phyloP scores from a whole-genome alignment of 2,113 vertebrate genomes.

The Dolichotis patagonum region DNA sequence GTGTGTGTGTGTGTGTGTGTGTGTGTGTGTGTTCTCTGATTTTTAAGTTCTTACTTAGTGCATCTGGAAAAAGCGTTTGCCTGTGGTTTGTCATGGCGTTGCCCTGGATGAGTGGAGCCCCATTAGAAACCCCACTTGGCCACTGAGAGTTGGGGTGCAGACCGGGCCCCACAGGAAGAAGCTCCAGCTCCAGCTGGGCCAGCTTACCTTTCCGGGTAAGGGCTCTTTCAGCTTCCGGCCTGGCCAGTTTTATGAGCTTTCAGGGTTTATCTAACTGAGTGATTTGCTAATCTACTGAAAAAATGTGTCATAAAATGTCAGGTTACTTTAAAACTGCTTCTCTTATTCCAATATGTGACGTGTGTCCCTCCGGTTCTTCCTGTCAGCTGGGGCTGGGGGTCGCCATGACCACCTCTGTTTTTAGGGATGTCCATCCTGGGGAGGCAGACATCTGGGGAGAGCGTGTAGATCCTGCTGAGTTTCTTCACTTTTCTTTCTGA shows the following conservation, averaged over 20 bases:
- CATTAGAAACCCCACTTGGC: neutral
- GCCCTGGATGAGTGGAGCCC: neutral
- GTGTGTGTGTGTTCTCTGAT: neutral
- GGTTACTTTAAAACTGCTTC: neutral
- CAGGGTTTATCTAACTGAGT: neutral
- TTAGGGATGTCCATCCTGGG: neutral
- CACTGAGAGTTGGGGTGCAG: neutral
- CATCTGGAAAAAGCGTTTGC: neutral
- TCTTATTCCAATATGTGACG: rapidly evolving
- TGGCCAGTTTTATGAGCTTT: neutral
- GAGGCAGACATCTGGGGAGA: neutral
- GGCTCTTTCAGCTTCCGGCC: neutral
- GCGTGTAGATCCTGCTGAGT: no score
- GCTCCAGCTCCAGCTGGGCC: rapidly evolving
- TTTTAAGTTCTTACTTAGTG: neutral
- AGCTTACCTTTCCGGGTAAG: neutral
- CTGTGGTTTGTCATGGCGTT: neutral
- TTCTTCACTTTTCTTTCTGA: neutral
- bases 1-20: neutral
- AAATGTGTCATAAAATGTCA: neutral
- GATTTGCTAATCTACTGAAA: neutral
- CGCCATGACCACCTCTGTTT: neutral
- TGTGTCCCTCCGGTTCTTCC: neutral
- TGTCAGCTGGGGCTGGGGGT: neutral
- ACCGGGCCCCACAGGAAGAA: rapidly evolving